Evolutionary conservation across 2,888 invertebrate genomes (phyloP).

Genomic region (Balanococcus diminutus): DNA sequence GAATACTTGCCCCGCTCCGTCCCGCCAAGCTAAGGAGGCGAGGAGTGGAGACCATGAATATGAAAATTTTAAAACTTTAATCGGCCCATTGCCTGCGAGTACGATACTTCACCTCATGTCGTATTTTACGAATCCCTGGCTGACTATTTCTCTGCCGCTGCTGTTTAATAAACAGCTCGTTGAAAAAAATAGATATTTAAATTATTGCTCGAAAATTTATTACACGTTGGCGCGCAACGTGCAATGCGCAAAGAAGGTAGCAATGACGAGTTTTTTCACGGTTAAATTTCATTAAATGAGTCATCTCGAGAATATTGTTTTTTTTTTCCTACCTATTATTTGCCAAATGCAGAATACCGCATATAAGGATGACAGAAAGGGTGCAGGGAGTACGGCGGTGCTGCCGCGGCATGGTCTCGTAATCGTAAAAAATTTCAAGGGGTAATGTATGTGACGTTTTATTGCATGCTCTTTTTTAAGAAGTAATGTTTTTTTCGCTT

Average conservation of each 20-base stretch:
- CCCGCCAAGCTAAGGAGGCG: neutral
- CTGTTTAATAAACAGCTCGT: neutral
- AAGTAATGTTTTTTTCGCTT: neutral
- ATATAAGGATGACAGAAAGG: neutral
- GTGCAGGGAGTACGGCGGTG: neutral
- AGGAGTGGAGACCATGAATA: neutral
- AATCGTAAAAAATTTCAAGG: constrained; percentile 29
- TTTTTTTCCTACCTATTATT: constrained; percentile 12
- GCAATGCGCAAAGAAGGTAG: neutral
- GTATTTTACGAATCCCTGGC: constrained; percentile 17
- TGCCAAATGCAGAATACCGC: neutral
- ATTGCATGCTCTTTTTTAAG: neutral
- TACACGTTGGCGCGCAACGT: neutral
- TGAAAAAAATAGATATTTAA: neutral
- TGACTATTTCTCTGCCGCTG: neutral
- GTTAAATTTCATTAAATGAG: constrained; percentile 22
- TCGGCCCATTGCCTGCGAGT: neutral
- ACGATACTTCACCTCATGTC: neutral
- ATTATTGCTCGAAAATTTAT: constrained; percentile 2
- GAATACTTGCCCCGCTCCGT: neutral
- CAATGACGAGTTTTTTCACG: neutral
- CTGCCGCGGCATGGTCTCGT: neutral
- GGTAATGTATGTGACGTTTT: neutral
- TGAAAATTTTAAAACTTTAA: constrained; percentile 9
- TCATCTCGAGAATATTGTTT: neutral